A percentile compares a stretch with the other conserved stretches of the same genome.
Conservation (phyloP, 2,113 vertebrate genomes). For the Macroglossus sobrinus region DNA sequence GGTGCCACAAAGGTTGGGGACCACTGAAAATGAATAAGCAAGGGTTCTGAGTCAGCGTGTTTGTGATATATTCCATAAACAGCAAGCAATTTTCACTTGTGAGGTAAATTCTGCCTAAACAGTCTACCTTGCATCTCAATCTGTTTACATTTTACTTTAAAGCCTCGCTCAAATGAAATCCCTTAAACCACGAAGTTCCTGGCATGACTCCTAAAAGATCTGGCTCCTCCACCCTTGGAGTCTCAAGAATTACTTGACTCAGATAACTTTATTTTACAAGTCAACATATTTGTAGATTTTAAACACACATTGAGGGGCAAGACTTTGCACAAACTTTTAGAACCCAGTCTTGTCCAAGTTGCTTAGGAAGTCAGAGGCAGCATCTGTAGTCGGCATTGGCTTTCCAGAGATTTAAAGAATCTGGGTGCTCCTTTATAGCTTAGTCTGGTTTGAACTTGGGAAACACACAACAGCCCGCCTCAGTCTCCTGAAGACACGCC, state of each 20-base stretch:
- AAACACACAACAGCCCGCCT: background rate
- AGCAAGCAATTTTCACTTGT: background rate
- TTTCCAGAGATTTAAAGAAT: background rate
- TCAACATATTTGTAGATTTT: constrained; percentile 18
- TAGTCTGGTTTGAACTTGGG: background rate
- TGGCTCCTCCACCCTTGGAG: background rate
- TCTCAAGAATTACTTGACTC: constrained; percentile 27
- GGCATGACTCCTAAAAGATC: background rate
- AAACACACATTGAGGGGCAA: constrained; percentile 31
- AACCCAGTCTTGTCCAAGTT: background rate
- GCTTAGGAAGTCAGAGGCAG: background rate
- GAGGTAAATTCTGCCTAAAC: background rate
- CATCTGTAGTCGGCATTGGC: background rate
- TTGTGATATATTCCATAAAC: background rate
- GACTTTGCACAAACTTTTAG: background rate
- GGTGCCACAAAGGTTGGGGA: too few relatives aligned
- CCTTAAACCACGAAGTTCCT: constrained; percentile 32
- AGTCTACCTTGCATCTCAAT: background rate
- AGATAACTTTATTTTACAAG: background rate
- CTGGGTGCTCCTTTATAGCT: background rate
- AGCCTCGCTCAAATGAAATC: background rate
- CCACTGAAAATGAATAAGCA: too few relatives aligned
- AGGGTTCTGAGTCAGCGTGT: background rate
- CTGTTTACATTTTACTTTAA: background rate
- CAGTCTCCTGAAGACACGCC: background rate